These are phyloP conservation scores for Morelia viridis DNA, from an alignment of 2,797 vertebrate species.

Conservation along the genomic window DNA sequence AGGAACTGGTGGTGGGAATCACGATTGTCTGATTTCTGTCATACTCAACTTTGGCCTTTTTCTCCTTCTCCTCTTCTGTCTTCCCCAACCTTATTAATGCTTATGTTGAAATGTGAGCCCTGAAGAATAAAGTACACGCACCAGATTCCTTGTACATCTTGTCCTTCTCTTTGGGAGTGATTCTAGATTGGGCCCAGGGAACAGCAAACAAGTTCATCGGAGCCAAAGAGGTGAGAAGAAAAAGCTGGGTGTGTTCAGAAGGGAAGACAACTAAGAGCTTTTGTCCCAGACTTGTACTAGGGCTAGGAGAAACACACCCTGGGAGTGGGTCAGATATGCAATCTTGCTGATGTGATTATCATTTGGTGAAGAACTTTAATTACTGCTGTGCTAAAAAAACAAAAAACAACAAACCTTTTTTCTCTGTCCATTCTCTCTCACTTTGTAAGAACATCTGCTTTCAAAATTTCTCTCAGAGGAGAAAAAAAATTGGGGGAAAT, in stretches of 20 bases:
- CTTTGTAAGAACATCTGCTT: background rate
- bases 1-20: too few species aligned
- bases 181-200: background rate
- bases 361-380: background rate
- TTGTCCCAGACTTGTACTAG: background rate
- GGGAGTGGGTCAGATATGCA: background rate
- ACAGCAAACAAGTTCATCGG: background rate
- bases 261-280: background rate
- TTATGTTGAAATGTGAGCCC: background rate
- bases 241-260: background rate
- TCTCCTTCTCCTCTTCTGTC: too few species aligned
- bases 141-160: background rate
- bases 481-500: background rate
- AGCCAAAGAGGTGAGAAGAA: background rate
- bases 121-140: background rate
- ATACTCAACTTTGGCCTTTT: too few species aligned
- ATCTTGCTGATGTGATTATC: background rate
- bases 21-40: too few species aligned
- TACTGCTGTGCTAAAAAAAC: background rate
- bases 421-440: background rate
- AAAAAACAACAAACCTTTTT: background rate
- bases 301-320: background rate
- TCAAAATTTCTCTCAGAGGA: background rate
- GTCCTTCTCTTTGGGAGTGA: background rate
- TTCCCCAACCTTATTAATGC: too few species aligned